Conservation (phyloP, 35 echinoderm and acorn worm species). For the Ptychodera flava region DNA sequence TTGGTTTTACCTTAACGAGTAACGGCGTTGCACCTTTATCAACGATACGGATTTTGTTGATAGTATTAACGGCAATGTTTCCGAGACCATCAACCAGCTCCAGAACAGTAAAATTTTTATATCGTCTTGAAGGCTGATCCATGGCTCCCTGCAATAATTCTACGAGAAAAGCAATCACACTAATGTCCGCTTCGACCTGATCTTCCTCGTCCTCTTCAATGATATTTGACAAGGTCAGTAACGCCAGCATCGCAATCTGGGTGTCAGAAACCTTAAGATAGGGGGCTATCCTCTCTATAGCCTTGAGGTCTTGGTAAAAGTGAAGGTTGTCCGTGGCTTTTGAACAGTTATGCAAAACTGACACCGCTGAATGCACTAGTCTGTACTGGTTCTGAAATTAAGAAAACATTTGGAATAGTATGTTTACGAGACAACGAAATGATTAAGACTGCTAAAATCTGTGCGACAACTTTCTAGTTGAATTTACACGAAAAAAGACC, state of each 20-base stretch:
- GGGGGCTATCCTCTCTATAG: background rate
- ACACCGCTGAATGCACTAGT: too few species aligned
- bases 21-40: background rate
- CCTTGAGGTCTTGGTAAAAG: background rate
- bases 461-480: too few species aligned
- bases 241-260: background rate
- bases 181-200: background rate
- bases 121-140: background rate
- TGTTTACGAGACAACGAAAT: too few species aligned
- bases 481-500: too few species aligned
- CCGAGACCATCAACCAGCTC: background rate
- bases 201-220: background rate
- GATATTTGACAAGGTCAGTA: background rate
- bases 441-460: too few species aligned
- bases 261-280: background rate
- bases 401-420: too few species aligned
- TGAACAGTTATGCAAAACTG: background rate
- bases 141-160: background rate
- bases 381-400: too few species aligned
- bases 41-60: background rate
- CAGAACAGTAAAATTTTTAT: background rate
- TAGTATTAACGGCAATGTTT: background rate
- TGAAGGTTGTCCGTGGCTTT: background rate
- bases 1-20: too few species aligned
- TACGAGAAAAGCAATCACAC: background rate